Conservation (phyloP, 2,888 invertebrate species). For the Drosophila cyrtoloma region DNA sequence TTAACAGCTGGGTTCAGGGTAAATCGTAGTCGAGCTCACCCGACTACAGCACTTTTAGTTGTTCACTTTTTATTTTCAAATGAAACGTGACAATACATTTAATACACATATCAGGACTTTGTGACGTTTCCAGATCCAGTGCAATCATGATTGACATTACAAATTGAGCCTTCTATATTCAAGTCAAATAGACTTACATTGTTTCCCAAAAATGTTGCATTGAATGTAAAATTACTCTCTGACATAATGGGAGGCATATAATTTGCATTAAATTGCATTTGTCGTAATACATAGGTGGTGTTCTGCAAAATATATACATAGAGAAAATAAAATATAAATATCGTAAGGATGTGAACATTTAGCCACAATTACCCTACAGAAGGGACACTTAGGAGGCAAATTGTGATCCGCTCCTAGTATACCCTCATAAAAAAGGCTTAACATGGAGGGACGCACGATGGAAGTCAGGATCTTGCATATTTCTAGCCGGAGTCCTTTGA, state of each 20-base stretch:
- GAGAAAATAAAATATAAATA: not conserved
- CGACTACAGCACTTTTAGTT: not conserved
- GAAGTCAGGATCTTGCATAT: not conserved
- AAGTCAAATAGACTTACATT: not conserved
- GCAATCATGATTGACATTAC: not conserved
- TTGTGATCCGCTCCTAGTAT: not conserved
- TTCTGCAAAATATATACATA: not conserved
- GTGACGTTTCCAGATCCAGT: not conserved
- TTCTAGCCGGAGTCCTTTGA: not conserved
- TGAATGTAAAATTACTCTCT: not conserved
- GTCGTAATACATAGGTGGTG: not conserved
- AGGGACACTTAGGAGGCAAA: constrained; percentile 3
- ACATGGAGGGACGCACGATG: accelerated
- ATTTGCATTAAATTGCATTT: accelerated
- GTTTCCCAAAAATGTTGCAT: not conserved
- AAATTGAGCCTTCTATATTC: not conserved
- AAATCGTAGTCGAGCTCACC: too few species aligned
- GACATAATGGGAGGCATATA: accelerated
- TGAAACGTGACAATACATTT: not conserved
- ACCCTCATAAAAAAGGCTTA: not conserved
- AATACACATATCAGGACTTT: not conserved
- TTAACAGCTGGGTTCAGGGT: too few species aligned
- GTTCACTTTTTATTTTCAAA: not conserved
- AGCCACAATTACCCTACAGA: not conserved
- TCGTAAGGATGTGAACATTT: not conserved